Base-by-base conservation (phyloP, 2,888 invertebrate species). In the Nymphalis urticae region DNA sequence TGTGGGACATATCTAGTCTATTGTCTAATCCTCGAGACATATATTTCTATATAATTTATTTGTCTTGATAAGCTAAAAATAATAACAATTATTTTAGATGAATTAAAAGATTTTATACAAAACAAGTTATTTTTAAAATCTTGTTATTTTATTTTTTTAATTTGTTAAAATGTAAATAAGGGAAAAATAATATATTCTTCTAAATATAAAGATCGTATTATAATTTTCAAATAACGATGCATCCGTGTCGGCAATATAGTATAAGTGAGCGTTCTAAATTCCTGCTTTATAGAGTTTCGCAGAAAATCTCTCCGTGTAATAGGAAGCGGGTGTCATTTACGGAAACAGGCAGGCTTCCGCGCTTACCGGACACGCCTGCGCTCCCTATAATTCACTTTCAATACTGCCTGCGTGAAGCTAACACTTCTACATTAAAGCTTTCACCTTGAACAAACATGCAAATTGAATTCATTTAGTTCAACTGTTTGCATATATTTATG, bases 331-430 rank as follows among this genome's bases (percentile, higher is more conserved):
- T 68, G 70, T 69, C 71, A 67, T 70, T 66, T 74, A 72, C 75
- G 79, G 78, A 80, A 80, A 77, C 76, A 73, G 73, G 66, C 69
- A 62, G 70, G 62, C 73, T 79, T 80, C 78, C 80, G 77, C 48
- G 61, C 64, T 27, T 56, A 74, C 80, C 82, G 81, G 83, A 83
- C 17, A 58, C 73, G 77, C 73, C 64, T 60, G 58, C 68, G 71
- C 59, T 67, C 47, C 68, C 72, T 73, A 54, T 75, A 76, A 75
- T 74, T 76, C 69, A 69, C 71, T 68, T 72, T 72, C 71, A 71
- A 70, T 68, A 70, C 60, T 59, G 56, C 51, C 21, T 61, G 58
- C 48, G 32, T 27, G 51, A 24, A 58, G 62, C 53, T 64, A 50
- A 65, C 8, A 47, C 50, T 54, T n/a, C 21, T 64, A 48, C 27